Evolutionary conservation across 1,140 invertebrate genomes (phyloP).

Genomic region (Lineus longissimus): DNA sequence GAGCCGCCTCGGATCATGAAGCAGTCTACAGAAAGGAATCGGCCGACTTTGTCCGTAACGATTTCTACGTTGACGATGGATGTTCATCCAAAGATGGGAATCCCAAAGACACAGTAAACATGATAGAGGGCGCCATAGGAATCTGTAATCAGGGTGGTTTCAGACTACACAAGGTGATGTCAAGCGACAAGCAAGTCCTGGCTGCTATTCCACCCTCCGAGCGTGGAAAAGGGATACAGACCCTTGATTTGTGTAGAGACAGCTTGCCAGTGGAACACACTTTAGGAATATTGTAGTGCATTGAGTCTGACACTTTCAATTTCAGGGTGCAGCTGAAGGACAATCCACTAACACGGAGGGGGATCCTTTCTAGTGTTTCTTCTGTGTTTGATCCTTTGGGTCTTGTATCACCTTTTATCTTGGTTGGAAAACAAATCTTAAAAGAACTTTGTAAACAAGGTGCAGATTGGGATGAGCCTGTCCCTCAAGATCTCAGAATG

Average conservation of each 20-base stretch:
- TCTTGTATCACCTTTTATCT: conserved; percentile 4
- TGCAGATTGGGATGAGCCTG: background rate
- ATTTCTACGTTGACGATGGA: conserved; percentile 7
- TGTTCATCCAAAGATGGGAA: too few relatives aligned
- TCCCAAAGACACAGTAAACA: background rate
- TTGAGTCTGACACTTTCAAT: background rate
- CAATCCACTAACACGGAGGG: background rate
- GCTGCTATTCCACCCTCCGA: background rate
- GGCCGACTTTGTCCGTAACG: background rate
- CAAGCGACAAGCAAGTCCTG: background rate
- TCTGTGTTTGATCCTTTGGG: conserved; percentile 3
- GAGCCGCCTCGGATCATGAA: background rate
- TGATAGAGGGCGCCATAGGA: background rate
- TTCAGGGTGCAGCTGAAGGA: background rate
- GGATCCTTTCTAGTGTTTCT: background rate
- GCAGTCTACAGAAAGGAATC: too few relatives aligned
- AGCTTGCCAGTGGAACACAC: background rate
- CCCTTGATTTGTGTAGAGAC: background rate
- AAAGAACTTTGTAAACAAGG: background rate
- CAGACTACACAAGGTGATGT: background rate
- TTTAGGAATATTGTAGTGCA: background rate
- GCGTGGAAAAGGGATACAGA: background rate
- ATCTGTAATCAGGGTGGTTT: background rate
- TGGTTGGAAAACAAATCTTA: background rate
- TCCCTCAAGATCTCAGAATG: background rate